Conservation (phyloP, 2,797 vertebrate genomes). For the Vireo griseus region DNA sequence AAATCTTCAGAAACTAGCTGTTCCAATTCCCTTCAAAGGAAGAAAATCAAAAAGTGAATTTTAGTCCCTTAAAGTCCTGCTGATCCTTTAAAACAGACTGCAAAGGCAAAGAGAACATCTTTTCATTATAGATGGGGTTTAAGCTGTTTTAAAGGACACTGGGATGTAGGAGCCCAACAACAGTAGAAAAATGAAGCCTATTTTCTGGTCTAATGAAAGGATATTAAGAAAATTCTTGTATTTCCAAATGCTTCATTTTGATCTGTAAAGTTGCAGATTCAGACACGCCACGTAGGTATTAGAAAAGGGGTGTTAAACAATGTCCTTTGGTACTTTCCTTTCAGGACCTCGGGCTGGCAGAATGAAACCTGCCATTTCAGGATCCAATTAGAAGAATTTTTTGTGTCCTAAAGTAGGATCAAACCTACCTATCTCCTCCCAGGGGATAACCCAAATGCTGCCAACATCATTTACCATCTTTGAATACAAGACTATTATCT, state of each 20-base stretch:
- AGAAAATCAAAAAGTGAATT: slow-evolving; percentile 50
- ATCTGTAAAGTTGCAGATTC: slow-evolving; percentile 26
- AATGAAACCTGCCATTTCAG: neutral
- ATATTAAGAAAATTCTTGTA: slow-evolving; percentile 20
- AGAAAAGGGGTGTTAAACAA: neutral
- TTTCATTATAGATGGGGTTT: slow-evolving; percentile 35
- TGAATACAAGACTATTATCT: neutral
- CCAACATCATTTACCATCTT: neutral
- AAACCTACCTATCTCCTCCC: neutral
- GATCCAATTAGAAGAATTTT: slow-evolving; percentile 34
- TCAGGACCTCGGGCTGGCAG: neutral
- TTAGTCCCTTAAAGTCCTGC: slow-evolving; percentile 48
- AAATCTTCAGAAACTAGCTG: slow-evolving; percentile 40
- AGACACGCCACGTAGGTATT: neutral
- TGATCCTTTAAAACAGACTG: slow-evolving; percentile 54
- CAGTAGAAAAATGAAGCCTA: slow-evolving; percentile 25
- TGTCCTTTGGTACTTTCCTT: neutral
- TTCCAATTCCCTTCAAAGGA: slow-evolving; percentile 43
- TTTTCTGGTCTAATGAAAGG: slow-evolving; percentile 20
- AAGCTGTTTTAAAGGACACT: slow-evolving; percentile 43
- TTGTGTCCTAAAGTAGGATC: neutral
- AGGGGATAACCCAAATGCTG: slow-evolving; percentile 21
- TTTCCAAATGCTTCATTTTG: slow-evolving; percentile 41
- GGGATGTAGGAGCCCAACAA: slow-evolving; percentile 26
- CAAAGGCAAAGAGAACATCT: slow-evolving; percentile 52